phyloP scores from a whole-genome alignment of 2,888 invertebrate genomes.

The Spilosoma lubricipeda region DNA sequence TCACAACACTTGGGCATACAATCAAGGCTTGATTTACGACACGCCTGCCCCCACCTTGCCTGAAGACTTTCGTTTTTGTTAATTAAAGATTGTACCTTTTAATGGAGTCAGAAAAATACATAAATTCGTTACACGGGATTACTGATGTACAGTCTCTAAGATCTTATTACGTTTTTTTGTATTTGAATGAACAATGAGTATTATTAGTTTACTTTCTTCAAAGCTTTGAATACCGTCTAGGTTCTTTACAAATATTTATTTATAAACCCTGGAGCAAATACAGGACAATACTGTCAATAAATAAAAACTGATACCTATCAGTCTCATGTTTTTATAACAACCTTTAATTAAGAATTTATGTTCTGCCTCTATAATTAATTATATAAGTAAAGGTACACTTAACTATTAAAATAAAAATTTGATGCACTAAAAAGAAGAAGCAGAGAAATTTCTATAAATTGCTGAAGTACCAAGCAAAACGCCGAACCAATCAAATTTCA shows the following conservation, averaged over 20 bases:
- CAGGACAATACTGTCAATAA: background rate
- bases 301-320: background rate
- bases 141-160: conserved; percentile 25
- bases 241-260: background rate
- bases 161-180: conserved; percentile 15
- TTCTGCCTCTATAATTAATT: background rate
- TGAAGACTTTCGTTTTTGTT: conserved; percentile 53
- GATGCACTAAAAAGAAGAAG: too few species aligned
- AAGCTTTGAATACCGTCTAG: background rate
- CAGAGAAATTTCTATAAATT: too few species aligned
- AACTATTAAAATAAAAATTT: too few species aligned
- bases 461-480: too few species aligned
- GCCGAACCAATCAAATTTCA: too few species aligned
- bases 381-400: too few species aligned
- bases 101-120: conserved; percentile 61
- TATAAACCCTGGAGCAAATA: background rate
- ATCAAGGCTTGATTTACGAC: conserved; percentile 60
- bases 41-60: background rate
- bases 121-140: conserved; percentile 58
- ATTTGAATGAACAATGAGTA: conserved; percentile 18
- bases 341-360: background rate
- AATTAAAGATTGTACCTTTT: conserved; percentile 60
- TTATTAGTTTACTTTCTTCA: conserved; percentile 2
- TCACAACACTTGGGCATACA: conserved; percentile 42
- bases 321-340: background rate